phyloP scores from a whole-genome alignment of 2,888 invertebrate species.

The Coelogynopora nodosa region DNA sequence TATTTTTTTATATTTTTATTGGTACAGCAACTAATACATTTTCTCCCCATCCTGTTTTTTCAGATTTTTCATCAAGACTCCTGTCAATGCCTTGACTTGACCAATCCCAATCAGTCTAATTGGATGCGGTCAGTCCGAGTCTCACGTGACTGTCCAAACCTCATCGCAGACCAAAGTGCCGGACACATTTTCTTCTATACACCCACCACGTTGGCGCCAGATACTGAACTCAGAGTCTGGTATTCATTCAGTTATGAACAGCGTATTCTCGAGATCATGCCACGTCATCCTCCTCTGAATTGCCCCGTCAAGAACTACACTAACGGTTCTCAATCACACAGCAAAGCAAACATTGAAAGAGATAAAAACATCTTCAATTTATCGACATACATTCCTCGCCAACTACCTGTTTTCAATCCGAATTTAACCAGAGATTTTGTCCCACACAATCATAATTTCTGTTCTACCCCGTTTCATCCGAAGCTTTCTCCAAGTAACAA shows the following conservation, averaged over 20 bases:
- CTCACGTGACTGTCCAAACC: constrained; percentile 10
- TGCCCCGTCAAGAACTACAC: background rate
- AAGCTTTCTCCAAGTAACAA: background rate
- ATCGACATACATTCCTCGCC: background rate
- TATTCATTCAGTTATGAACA: background rate
- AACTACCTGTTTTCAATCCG: background rate
- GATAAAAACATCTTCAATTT: background rate
- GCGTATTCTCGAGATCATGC: background rate
- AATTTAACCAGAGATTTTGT: background rate
- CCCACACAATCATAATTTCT: background rate
- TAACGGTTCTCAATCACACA: background rate
- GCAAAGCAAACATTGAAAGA: background rate
- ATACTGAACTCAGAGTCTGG: constrained; percentile 16
- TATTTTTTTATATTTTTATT: too few relatives aligned
- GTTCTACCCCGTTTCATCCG: background rate
- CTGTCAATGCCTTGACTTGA: background rate
- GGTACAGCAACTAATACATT: background rate
- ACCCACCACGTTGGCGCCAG: background rate
- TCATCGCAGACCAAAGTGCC: background rate
- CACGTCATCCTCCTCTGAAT: background rate
- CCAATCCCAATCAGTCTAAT: background rate
- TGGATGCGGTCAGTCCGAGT: constrained; percentile 21
- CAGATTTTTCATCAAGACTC: background rate
- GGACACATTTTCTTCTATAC: constrained; percentile 32
- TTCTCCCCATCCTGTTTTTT: background rate